Evolutionary conservation across 2,888 invertebrate genomes (phyloP), one percentile per base, ranked within the genome.

Genomic region (Tenodera sinensis): DNA sequence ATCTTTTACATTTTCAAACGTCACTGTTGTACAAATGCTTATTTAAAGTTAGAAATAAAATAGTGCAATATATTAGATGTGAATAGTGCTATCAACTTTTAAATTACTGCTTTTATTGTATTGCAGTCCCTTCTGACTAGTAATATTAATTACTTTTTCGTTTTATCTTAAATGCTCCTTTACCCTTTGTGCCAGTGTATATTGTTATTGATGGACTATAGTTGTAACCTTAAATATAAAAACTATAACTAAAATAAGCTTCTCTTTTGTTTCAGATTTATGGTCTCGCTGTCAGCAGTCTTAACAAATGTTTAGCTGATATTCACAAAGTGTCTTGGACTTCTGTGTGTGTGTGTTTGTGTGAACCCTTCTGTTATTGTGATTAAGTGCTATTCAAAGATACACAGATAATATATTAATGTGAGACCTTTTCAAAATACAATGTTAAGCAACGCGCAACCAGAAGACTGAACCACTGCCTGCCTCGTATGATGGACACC

Each of bases 401-500:
- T 20, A 71, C 54, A 71, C 54, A 54, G 20, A 20, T 9, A 71
- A 25, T 71, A 20, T 71, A 71, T 71, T 71, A 71, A 71, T 25
- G 54, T 71, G 25, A 71, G 25, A 71, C 54, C 1, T 71, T 71
- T 71, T 71, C 54, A 71, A 71, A 71, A 71, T 71, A 71, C 15
- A 71, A 71, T 71, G 54, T 71, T 71, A 71, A 71, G 54, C 20
- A 71, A 71, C 54, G 54, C 54, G 87, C 87, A 34, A 34, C 88
- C 14, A 86, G 84, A 88, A 89, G 88, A 89, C 89, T 89, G 90
- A 90, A 89, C 42, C 47, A 42, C 83, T 83, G 81, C 81, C 89
- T 71, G 81, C 34, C 88, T 87, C 87, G 83, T 84, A 90, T 82
- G 85, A 90, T 90, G 90, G 90, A 90, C 89, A 88, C 88, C 28